A percentile compares a stretch with the other conserved stretches of the same genome.
These are phyloP conservation scores for Tachycineta bicolor DNA, from an alignment of 2,113 vertebrate species.

Conservation along the genomic window DNA sequence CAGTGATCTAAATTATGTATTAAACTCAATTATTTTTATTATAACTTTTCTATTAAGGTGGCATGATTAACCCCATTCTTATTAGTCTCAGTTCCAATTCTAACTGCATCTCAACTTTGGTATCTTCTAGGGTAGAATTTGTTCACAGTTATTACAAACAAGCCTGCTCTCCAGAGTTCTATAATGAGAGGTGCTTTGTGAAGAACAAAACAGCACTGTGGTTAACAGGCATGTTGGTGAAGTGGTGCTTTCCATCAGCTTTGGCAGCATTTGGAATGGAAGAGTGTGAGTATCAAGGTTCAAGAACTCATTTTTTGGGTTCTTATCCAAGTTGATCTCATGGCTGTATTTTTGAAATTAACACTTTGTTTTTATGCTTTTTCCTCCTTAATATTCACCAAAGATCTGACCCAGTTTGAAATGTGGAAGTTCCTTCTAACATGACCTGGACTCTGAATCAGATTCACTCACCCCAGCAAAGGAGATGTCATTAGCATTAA, in stretches of 20 bases:
- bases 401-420: background rate
- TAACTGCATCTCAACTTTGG: background rate
- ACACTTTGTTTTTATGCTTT: background rate
- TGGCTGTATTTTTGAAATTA: background rate
- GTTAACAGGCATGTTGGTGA: background rate
- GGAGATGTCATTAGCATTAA: background rate
- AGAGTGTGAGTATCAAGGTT: background rate
- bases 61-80: conserved; percentile 62
- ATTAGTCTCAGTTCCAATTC: background rate
- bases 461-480: background rate
- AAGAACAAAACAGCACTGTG: background rate
- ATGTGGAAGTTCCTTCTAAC: background rate
- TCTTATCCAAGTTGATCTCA: background rate
- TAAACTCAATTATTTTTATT: conserved; percentile 82
- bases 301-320: background rate
- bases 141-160: background rate
- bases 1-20: conserved; percentile 76
- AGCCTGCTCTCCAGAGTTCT: background rate
- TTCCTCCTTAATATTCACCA: background rate
- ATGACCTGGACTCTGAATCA: background rate
- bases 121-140: background rate
- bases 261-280: background rate
- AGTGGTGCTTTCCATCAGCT: background rate
- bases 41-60: conserved; percentile 73
- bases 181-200: background rate